These are phyloP conservation scores for Amyelois transitella DNA, from an alignment of 1,140 invertebrate genomes.

Conservation along the genomic window DNA sequence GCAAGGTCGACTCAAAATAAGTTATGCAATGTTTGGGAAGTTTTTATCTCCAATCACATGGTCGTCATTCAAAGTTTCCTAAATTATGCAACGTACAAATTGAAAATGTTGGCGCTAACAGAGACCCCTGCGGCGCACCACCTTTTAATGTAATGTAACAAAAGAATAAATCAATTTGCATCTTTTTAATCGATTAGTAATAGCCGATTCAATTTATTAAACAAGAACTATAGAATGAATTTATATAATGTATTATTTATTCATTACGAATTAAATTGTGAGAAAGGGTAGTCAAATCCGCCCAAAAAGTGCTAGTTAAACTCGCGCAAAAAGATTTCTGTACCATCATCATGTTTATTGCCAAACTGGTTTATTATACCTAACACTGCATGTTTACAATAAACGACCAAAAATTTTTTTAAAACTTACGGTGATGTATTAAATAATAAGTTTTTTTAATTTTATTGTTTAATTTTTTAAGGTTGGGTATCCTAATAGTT, in stretches of 20 bases:
- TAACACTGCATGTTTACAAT: no score
- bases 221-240: neutral
- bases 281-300: no score
- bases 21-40: constrained; percentile 34
- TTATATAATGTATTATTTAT: neutral
- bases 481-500: no score
- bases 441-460: no score
- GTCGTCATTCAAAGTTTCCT: constrained; percentile 48
- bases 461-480: no score
- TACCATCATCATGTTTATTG: no score
- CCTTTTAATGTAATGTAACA: constrained; percentile 33
- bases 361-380: no score
- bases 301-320: no score
- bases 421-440: no score
- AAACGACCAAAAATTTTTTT: no score
- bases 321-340: no score
- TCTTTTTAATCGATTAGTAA: neutral
- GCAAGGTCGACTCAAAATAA: constrained; percentile 23
- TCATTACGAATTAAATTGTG: no score
- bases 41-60: constrained; percentile 42
- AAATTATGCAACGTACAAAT: constrained; percentile 62
- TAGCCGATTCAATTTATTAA: neutral
- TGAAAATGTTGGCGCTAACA: constrained; percentile 47
- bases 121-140: constrained; percentile 40
- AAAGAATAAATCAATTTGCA: constrained; percentile 19